phyloP scores from a whole-genome alignment of 2,888 invertebrate genomes.

The Drosophila pegasa region DNA sequence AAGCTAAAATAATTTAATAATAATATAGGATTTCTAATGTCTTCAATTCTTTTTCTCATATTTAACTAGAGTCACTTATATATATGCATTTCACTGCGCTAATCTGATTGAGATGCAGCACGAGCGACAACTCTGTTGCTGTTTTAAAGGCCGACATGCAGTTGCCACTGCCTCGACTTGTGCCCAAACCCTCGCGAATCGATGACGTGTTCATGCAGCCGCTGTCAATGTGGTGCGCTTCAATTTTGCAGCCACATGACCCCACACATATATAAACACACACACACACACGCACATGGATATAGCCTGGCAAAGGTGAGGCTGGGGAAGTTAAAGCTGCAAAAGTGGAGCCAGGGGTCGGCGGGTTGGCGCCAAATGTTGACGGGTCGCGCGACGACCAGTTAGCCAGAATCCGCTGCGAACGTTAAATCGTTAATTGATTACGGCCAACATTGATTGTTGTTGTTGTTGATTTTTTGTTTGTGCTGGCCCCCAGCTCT shows the following conservation, averaged over 20 bases:
- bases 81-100: background rate
- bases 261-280: conserved; percentile 8
- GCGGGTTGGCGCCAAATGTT: conserved; percentile 64
- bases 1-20: too few species aligned
- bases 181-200: conserved; percentile 11
- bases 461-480: conserved; percentile 68
- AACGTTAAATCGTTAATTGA: conserved; percentile 81
- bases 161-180: conserved; percentile 9
- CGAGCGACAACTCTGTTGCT: conserved; percentile 36
- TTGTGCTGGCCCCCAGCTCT: conserved; percentile 6
- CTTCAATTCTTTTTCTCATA: too few species aligned
- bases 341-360: conserved; percentile 9
- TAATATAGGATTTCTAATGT: too few species aligned
- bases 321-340: conserved; percentile 10
- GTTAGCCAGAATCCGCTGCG: conserved; percentile 58
- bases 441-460: conserved; percentile 80
- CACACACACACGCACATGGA: conserved; percentile 13
- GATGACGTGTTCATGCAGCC: conserved; percentile 78
- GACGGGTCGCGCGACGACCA: conserved; percentile 57
- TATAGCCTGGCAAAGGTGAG: conserved; percentile 12
- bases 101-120: background rate
- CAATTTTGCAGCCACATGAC: conserved; percentile 59
- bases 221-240: conserved; percentile 68
- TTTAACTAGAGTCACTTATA: too few species aligned
- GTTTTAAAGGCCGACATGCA: conserved; percentile 32